phyloP scores from a whole-genome alignment of 2,888 invertebrate species.

The Pinctada fucata region DNA sequence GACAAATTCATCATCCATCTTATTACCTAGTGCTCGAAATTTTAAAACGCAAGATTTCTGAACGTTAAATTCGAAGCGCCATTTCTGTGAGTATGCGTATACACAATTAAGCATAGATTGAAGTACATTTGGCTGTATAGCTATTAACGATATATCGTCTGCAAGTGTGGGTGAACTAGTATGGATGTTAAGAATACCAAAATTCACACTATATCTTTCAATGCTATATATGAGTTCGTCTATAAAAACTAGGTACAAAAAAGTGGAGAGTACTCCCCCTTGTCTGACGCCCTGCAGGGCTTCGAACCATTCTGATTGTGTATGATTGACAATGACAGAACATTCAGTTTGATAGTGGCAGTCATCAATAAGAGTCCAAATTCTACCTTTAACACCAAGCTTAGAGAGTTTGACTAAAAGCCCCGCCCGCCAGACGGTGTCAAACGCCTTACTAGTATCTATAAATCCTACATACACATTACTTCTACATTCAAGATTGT shows the following conservation, averaged over 20 bases:
- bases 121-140: not conserved
- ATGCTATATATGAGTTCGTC: conserved; percentile 1
- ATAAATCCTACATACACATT: too few relatives aligned
- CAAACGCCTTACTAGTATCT: too few relatives aligned
- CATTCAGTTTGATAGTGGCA: not conserved
- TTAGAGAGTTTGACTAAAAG: too few relatives aligned
- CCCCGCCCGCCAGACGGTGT: too few relatives aligned
- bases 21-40: not conserved
- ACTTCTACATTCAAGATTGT: too few relatives aligned
- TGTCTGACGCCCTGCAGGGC: too few relatives aligned
- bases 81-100: not conserved
- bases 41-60: not conserved
- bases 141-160: conserved; percentile 7
- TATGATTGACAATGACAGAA: not conserved
- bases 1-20: not conserved
- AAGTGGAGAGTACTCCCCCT: too few relatives aligned
- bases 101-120: not conserved
- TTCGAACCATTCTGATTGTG: too few relatives aligned
- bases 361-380: conserved; percentile 7
- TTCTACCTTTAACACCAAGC: too few relatives aligned
- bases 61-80: conserved; percentile 13
- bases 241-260: conserved; percentile 10
- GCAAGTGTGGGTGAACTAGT: not conserved
- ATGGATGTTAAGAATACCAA: not conserved
- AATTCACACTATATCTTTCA: not conserved